Conservation (phyloP, 2,888 invertebrate species). For the Erpobdella octoculata region DNA sequence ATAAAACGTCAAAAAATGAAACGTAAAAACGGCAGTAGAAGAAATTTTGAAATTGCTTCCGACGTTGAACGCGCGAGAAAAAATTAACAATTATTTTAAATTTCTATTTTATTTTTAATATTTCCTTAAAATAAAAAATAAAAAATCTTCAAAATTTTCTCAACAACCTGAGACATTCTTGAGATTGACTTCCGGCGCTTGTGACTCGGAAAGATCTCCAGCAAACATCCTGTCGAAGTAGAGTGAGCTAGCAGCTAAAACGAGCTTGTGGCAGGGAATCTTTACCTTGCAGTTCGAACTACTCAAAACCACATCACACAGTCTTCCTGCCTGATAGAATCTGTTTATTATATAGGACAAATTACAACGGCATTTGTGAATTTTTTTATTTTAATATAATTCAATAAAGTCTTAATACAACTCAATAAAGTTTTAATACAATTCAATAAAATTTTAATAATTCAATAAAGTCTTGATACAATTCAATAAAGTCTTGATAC, state of each 20-base stretch:
- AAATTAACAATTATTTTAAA: neutral
- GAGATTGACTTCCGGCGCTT: conserved; percentile 44
- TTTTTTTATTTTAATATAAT: neutral
- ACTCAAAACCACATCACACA: conserved; percentile 36
- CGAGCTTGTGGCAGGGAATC: conserved; percentile 49
- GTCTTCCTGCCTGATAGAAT: conserved; percentile 36
- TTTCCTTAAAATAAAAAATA: neutral
- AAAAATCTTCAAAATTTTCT: neutral
- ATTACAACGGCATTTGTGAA: neutral
- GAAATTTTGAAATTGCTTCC: no score
- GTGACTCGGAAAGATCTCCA: conserved; percentile 47
- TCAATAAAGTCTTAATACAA: neutral
- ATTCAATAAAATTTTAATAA: neutral
- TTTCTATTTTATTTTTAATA: neutral
- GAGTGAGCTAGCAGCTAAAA: conserved; percentile 50
- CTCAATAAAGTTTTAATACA: neutral
- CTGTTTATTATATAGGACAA: neutral
- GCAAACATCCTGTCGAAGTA: conserved; percentile 52
- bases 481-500: neutral
- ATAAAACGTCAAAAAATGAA: no score
- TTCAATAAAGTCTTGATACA: neutral
- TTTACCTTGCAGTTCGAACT: neutral
- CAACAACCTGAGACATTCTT: conserved; percentile 45
- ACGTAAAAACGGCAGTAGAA: no score
- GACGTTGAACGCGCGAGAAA: neutral